A percentile compares a stretch with the other conserved stretches of the same genome.
Evolutionary conservation across 2,888 invertebrate species (phyloP).

Genomic region (Alloscopus bannaensis): DNA sequence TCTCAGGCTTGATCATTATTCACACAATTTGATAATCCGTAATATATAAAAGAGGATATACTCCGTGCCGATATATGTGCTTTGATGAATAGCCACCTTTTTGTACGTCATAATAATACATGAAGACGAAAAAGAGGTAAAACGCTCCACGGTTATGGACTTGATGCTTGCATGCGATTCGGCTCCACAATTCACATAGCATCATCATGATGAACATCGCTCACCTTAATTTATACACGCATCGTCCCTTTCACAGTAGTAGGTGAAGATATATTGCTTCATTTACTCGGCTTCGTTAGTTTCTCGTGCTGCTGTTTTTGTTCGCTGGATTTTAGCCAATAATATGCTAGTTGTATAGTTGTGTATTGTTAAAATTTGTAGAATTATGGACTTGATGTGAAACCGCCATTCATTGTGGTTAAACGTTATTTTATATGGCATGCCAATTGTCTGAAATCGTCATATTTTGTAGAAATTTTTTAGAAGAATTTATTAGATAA

Average conservation of each 20-base stretch:
- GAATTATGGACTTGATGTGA: too few relatives aligned
- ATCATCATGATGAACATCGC: constrained; percentile 33
- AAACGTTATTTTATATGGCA: too few relatives aligned
- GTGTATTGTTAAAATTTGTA: too few relatives aligned
- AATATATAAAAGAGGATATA: too few relatives aligned
- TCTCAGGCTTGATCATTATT: constrained; percentile 41
- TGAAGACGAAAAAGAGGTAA: neutral
- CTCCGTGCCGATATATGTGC: neutral
- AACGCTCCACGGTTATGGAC: neutral
- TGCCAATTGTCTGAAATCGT: too few relatives aligned
- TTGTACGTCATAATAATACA: neutral
- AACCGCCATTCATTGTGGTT: too few relatives aligned
- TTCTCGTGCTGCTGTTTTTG: neutral
- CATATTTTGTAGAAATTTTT: too few relatives aligned
- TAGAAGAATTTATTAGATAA: too few relatives aligned
- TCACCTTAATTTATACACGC: constrained; percentile 69
- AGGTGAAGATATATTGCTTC: constrained; percentile 70
- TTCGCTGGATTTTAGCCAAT: neutral
- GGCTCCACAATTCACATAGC: constrained; percentile 5
- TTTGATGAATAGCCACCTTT: neutral
- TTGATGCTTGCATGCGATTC: constrained; percentile 34
- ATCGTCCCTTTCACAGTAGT: constrained; percentile 71
- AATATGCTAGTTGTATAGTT: too few relatives aligned
- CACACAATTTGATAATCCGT: constrained; percentile 45
- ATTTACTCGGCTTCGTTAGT: too few relatives aligned